Evolutionary conservation across 1,140 invertebrate species (phyloP), one percentile per base, ranked within the genome.

Genomic region (Penaeus indicus): DNA sequence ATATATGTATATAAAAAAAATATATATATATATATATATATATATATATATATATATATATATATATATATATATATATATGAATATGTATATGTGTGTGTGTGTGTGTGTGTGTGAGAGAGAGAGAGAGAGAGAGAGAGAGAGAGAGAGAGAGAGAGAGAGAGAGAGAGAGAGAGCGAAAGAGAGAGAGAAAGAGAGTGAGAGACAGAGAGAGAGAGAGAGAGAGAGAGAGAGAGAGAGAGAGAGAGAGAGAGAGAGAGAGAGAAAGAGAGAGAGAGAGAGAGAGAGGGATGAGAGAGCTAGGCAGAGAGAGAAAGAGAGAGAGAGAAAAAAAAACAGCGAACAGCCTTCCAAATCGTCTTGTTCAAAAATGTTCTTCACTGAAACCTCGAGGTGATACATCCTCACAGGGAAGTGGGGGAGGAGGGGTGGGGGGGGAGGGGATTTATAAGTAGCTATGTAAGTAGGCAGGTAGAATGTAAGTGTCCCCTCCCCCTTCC

Each of bases 51-150:
- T n/a, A n/a, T n/a, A n/a, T n/a, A n/a, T n/a, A n/a, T n/a, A 80
- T 54, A 80, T 54, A 80, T 54, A 80, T n/a, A 80, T 54, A 80
- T 54, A 80, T 54, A 80, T 54, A 80, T 54, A 80, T 54, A 8
- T 69, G 67, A 21, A n/a, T n/a, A n/a, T n/a, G n/a, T n/a, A n/a
- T n/a, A n/a, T n/a, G n/a, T n/a, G n/a, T n/a, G n/a, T n/a, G n/a
- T n/a, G n/a, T n/a, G n/a, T n/a, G n/a, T n/a, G n/a, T n/a, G n/a
- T n/a, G n/a, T n/a, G n/a, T n/a, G n/a, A n/a, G 38, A 42, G 38
- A 42, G 38, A 42, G 38, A 42, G 38, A 42, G 38, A 42, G 38
- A 42, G 4, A 42, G 38, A 42, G 25, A 38, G 63, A 8, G 63
- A 7, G 13, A n/a, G 19, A 25, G 72, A 38, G 16, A 27, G 72